A percentile compares a stretch with the other conserved stretches of the same genome.
Evolutionary conservation across 2,888 invertebrate species (phyloP).

Genomic region (Coelogynopora nodosa): DNA sequence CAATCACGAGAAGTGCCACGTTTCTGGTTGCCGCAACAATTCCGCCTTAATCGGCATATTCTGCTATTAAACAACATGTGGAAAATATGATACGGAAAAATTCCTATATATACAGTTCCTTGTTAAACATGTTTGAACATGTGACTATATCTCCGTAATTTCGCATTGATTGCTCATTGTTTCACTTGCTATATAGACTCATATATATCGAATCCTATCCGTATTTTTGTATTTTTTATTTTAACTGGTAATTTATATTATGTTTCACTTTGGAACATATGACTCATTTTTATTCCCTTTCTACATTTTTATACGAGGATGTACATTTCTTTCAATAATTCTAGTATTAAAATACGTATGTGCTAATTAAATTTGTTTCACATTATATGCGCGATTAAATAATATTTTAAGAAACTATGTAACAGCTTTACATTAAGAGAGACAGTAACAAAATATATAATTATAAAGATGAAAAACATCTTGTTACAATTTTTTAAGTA

Average conservation of each 20-base stretch:
- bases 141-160: too few species aligned
- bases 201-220: neutral
- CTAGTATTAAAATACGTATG: neutral
- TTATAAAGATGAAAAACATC: too few species aligned
- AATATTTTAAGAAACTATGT: too few species aligned
- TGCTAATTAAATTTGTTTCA: too few species aligned
- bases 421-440: too few species aligned
- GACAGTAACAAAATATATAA: too few species aligned
- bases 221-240: neutral
- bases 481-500: too few species aligned
- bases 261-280: neutral
- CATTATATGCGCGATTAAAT: too few species aligned
- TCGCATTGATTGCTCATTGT: neutral
- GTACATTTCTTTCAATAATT: neutral
- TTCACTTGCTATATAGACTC: neutral
- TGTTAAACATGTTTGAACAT: too few species aligned
- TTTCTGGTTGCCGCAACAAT: neutral
- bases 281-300: neutral
- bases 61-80: neutral
- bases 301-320: neutral
- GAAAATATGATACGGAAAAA: neutral
- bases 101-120: too few species aligned
- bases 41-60: neutral
- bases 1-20: neutral
- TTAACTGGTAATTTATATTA: neutral